Evolutionary conservation across 2,113 vertebrate species (phyloP).

Genomic region (Anguilla japonica): DNA sequence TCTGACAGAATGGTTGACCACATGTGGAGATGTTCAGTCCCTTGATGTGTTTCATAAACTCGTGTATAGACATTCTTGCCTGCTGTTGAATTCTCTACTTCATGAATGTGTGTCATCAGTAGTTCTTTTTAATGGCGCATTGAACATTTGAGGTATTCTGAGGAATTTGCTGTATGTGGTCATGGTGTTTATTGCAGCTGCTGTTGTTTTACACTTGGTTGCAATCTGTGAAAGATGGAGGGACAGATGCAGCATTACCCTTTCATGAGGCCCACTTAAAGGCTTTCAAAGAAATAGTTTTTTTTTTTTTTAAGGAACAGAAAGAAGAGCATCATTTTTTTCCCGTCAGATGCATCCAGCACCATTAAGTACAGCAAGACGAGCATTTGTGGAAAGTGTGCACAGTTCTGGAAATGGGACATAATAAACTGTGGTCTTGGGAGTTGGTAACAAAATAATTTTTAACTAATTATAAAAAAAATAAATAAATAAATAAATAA

Average conservation of each 20-base stretch:
- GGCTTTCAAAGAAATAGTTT: conserved; percentile 44
- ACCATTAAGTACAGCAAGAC: conserved; percentile 31
- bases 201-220: background rate
- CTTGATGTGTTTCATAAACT: background rate
- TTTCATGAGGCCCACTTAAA: background rate
- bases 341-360: conserved; percentile 40
- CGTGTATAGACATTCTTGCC: background rate
- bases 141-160: background rate
- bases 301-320: conserved; percentile 38
- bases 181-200: background rate
- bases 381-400: conserved; percentile 10
- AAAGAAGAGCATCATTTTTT: conserved; percentile 52
- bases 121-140: background rate
- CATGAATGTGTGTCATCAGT: background rate
- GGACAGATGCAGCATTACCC: background rate
- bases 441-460: background rate
- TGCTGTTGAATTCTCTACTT: background rate
- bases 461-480: too few relatives aligned
- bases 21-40: background rate
- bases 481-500: too few relatives aligned
- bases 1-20: background rate
- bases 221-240: background rate
- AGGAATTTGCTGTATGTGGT: background rate
- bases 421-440: background rate
- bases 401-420: conserved; percentile 20